Evolutionary conservation across 2,113 vertebrate genomes (phyloP).

Genomic region (Himantopus leucocephalus): DNA sequence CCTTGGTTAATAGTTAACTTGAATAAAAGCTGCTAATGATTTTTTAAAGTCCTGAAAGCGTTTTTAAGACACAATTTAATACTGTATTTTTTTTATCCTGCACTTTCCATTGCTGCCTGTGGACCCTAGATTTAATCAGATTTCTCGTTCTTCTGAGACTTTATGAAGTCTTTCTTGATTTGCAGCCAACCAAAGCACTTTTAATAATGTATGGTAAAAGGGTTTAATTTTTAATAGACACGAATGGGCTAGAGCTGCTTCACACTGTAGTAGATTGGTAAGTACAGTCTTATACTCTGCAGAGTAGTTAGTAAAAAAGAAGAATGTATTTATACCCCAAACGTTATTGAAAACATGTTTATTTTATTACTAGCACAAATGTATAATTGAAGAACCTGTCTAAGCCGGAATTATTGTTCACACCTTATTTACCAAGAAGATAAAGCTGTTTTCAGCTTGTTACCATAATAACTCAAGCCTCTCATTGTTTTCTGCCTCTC

Average conservation of each 20-base stretch:
- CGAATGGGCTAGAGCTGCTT: constrained; percentile 62
- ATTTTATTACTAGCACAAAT: constrained; percentile 75
- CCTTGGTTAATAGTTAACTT: constrained; percentile 56
- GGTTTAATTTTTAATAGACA: constrained; percentile 81
- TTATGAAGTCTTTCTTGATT: constrained; percentile 76
- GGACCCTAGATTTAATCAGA: constrained; percentile 72
- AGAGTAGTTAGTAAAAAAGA: constrained; percentile 49
- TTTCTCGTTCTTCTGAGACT: constrained; percentile 53
- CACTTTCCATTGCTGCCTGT: constrained; percentile 52
- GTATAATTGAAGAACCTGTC: constrained; percentile 77
- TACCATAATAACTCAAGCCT: constrained; percentile 19
- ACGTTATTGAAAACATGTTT: constrained; percentile 69
- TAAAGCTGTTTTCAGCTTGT: constrained; percentile 9
- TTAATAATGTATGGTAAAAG: constrained; percentile 79
- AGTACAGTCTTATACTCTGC: constrained; percentile 39
- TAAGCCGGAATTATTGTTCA: constrained; percentile 65
- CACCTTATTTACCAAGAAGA: constrained; percentile 67
- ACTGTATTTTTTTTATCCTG: constrained; percentile 49
- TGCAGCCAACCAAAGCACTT: constrained; percentile 72
- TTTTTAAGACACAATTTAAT: constrained; percentile 69
- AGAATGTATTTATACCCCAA: constrained; percentile 67
- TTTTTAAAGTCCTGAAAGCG: constrained; percentile 67
- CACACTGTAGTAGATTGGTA: constrained; percentile 46
- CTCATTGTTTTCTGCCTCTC: background rate
- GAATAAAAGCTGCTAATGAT: constrained; percentile 64